Base-by-base conservation (phyloP, 2,888 invertebrate species). In the Tipula lateralis region DNA sequence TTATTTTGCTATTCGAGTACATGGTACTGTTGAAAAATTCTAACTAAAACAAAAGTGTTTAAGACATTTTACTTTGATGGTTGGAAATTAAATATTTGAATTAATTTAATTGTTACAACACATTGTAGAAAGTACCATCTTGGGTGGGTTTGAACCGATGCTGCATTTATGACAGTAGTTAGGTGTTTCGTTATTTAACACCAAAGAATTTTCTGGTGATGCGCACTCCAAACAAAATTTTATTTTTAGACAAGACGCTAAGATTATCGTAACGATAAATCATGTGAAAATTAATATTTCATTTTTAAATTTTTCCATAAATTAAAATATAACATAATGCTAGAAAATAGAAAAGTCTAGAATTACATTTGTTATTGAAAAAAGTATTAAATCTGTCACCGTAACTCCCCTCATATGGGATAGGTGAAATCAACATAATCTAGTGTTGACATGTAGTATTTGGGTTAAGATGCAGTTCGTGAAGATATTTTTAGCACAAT, bases 221-320 rank as follows among this genome's bases (percentile, higher is more conserved):
- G n/a, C n/a, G n/a, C n/a, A 16, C n/a, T 44, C 44, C n/a, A 66
- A 66, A 12, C 6, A 24, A 66, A 66, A 1, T 19, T 19, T 66
- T 66, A 66, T 66, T 66, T 66, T 66, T 66, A 66, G 66, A 66
- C 12, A 3, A 2, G 9, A 44, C 44, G 39, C 13, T 9, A n/a
- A 44, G 3, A 66, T 2, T 9, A 19, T 24, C 24, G 1, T 16
- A 24, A 9, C 7, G 1, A n/a, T 66, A 66, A 66, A 66, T 66
- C 66, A 66, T 66, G 66, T 9, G 66, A 66, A 66, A 24, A 66
- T 24, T 66, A 66, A 66, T 24, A 66, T 44, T 44, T 44, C n/a
- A 44, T 44, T 44, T n/a, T 44, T n/a, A 44, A 44, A n/a, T n/a
- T 66, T 66, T 66, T 66, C 66, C 66, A 66, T 66, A 66, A 66